phyloP scores from a whole-genome alignment of 2,888 invertebrate genomes.

The Cylindroiulus punctatus region DNA sequence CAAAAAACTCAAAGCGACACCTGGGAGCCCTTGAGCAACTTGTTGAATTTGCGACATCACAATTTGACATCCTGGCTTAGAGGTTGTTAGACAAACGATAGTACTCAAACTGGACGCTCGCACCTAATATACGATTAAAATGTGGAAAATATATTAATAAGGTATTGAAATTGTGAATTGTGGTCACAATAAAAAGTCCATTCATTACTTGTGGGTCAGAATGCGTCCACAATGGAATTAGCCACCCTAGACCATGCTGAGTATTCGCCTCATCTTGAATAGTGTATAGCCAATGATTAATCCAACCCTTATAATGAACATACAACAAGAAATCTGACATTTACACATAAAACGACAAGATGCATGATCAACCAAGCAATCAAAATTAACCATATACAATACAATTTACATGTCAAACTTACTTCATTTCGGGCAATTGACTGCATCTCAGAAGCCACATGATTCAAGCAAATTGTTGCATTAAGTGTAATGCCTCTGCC shows the following conservation, averaged over 20 bases:
- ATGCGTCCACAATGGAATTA: conserved; percentile 57
- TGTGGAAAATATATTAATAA: background rate
- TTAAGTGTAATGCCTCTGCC: conserved; percentile 55
- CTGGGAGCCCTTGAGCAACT: conserved; percentile 65
- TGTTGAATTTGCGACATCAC: conserved; percentile 64
- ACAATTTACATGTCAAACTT: background rate
- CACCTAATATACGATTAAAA: conserved; percentile 61
- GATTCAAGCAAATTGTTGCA: conserved; percentile 54
- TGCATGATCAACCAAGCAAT: background rate
- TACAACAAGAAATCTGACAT: background rate
- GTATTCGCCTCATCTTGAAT: background rate
- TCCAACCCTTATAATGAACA: background rate
- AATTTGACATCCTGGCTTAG: conserved; percentile 63
- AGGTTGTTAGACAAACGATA: conserved; percentile 64
- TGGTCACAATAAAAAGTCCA: background rate
- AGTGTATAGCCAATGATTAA: background rate
- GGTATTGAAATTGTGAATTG: background rate
- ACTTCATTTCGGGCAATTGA: conserved; percentile 46
- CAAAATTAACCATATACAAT: background rate
- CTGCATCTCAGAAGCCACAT: conserved; percentile 54
- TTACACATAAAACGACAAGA: no score
- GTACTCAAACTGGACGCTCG: conserved; percentile 65
- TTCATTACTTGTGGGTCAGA: conserved; percentile 55
- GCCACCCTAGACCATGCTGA: conserved; percentile 54
- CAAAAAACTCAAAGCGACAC: conserved; percentile 64